These are phyloP conservation scores for Myripristis jacobus DNA, from an alignment of 2,797 vertebrate genomes.

Conservation along the genomic window DNA sequence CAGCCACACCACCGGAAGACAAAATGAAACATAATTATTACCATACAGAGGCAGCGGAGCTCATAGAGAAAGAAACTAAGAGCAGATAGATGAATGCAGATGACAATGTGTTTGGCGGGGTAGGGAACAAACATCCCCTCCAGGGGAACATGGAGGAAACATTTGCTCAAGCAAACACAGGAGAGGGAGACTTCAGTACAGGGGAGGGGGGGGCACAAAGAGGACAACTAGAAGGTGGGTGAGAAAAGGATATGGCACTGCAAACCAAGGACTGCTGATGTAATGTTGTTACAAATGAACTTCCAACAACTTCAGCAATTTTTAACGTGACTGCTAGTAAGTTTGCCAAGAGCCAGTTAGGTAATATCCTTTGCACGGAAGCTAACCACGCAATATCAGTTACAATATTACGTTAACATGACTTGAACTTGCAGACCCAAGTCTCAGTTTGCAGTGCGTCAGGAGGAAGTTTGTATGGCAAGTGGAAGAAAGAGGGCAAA, in stretches of 20 bases:
- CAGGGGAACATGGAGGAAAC: conserved; percentile 77
- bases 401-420: conserved; percentile 15
- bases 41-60: conserved; percentile 49
- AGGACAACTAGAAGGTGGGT: conserved; percentile 69
- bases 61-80: conserved; percentile 63
- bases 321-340: conserved; percentile 47
- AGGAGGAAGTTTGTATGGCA: conserved; percentile 62
- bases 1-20: conserved; percentile 80
- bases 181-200: conserved; percentile 65
- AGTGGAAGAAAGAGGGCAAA: conserved; percentile 67
- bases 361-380: conserved; percentile 45
- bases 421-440: conserved; percentile 5
- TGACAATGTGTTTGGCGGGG: conserved; percentile 54
- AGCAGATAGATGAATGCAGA: conserved; percentile 73
- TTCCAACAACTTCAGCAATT: conserved; percentile 32
- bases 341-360: conserved; percentile 25
- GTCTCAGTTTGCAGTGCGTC: conserved; percentile 79
- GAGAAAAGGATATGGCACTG: conserved; percentile 73
- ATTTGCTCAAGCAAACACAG: conserved; percentile 76
- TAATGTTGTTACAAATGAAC: conserved; percentile 40
- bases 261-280: conserved; percentile 72
- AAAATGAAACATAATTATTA: conserved; percentile 81
- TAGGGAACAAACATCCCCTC: conserved; percentile 79
- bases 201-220: conserved; percentile 60
- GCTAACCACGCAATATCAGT: conserved; percentile 25